phyloP scores from a whole-genome alignment of 2,797 vertebrate genomes.

The Manis crassicaudata region DNA sequence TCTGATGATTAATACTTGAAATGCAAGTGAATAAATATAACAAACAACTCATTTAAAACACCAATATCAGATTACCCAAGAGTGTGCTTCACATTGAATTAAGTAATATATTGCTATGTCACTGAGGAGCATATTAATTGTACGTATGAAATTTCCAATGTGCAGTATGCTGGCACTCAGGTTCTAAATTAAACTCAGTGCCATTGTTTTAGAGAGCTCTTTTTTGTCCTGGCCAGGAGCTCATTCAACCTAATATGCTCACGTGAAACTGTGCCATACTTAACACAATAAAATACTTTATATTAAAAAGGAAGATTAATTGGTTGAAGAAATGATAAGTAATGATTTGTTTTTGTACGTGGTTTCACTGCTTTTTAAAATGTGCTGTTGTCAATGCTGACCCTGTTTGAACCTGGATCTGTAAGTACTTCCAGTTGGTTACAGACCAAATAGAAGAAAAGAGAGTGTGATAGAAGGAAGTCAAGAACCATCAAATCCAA shows the following conservation, averaged over 20 bases:
- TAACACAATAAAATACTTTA: slow-evolving; percentile 29
- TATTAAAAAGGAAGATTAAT: not conserved
- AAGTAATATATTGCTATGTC: slow-evolving; percentile 44
- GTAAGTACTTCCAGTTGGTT: not conserved
- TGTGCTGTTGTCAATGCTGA: not conserved
- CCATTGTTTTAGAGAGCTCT: slow-evolving; percentile 25
- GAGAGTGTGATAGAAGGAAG: not conserved
- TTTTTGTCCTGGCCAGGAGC: slow-evolving; percentile 42
- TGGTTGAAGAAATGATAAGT: slow-evolving; percentile 38
- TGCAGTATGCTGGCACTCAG: slow-evolving; percentile 49
- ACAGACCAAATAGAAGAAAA: not conserved
- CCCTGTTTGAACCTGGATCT: not conserved
- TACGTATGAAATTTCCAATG: slow-evolving; percentile 42
- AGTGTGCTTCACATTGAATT: slow-evolving; percentile 53
- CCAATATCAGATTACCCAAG: not conserved
- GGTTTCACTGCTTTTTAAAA: slow-evolving; percentile 1
- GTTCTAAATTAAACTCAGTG: slow-evolving; percentile 61
- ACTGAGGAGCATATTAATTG: slow-evolving; percentile 37
- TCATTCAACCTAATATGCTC: slow-evolving; percentile 65
- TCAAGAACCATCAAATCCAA: not conserved
- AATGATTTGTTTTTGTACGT: not conserved
- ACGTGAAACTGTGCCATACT: not conserved
- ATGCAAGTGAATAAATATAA: slow-evolving; percentile 44
- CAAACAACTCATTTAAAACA: slow-evolving; percentile 59
- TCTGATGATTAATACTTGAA: slow-evolving; percentile 55